Base-by-base conservation (phyloP, 2,888 invertebrate genomes). In the Microplitis deprimator region DNA sequence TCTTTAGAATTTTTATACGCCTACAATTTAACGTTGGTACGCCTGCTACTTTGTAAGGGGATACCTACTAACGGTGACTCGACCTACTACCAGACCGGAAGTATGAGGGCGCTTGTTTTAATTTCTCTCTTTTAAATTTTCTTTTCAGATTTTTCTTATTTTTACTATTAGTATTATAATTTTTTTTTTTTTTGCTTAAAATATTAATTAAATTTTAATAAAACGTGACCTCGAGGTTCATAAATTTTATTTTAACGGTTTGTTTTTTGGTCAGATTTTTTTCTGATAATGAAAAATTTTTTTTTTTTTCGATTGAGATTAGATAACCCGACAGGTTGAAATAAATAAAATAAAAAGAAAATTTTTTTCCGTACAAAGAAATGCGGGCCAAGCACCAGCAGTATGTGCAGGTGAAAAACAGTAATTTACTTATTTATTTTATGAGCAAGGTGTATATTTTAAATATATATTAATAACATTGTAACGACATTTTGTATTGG, bases 61-160 rank as follows among this genome's bases (percentile, higher is more conserved):
- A 82, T 82, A 84, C 67, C 73, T 69, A 79, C 78, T 87, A 87
- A 87, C 87, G 87, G 87, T 87, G 83, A 83, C 81, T 84, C 83
- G 86, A 86, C 87, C 87, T 84, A 87, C 75, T 75, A 50, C 68
- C n/a, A 59, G 39, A 69, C 69, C 68, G 69, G 69, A 69, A 69
- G 69, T 68, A 62, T 50, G 50, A 29, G 68, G 75, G 68, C 62
- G 62, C 38, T 20, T 38, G 65, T 65, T 65, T 65, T 65, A 65
- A 65, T 65, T 65, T 65, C 65, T 65, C 13, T 65, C 38, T 65
- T 65, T 38, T 20, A 13, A 62, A 59, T 59, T 59, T 59, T 59
- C 59, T 59, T 10, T 59, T n/a, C 4, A 10, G 10, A 13, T 59
- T 13, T 59, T 59, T 10, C 10, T 59, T 29, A 29, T 29, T 50